Evolutionary conservation across 2,888 invertebrate genomes (phyloP).

Genomic region (Encarsia formosa): DNA sequence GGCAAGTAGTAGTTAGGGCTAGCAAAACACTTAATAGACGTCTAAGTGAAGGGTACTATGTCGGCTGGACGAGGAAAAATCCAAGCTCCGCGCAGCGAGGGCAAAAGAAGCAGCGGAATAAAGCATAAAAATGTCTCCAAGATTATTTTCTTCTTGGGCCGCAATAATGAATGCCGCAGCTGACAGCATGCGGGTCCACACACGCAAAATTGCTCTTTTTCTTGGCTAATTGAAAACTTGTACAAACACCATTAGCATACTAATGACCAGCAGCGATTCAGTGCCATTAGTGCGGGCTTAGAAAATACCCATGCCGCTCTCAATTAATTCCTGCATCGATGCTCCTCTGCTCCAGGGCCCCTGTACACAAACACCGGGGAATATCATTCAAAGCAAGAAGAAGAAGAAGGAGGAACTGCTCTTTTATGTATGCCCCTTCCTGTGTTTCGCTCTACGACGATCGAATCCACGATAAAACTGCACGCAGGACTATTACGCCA

Average conservation of each 20-base stretch:
- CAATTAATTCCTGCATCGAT: background rate
- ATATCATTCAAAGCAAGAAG: no score
- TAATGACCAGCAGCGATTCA: conserved; percentile 1
- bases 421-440: conserved; percentile 10
- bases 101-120: no score
- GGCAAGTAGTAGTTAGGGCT: no score
- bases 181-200: background rate
- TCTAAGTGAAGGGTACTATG: no score
- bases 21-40: no score
- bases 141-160: no score
- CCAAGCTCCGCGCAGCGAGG: no score
- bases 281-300: background rate
- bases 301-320: background rate
- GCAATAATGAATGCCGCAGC: no score
- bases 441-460: conserved; percentile 4
- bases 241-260: conserved; percentile 19
- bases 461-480: conserved; percentile 30
- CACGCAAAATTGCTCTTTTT: conserved; percentile 2
- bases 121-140: no score
- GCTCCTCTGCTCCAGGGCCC: no score
- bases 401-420: background rate
- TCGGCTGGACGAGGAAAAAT: no score
- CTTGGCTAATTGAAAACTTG: conserved; percentile 17
- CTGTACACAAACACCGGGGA: no score
- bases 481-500: conserved; percentile 18